These are phyloP conservation scores for Coregonus ussuriensis DNA, from an alignment of 2,797 vertebrate genomes.

Conservation along the genomic window DNA sequence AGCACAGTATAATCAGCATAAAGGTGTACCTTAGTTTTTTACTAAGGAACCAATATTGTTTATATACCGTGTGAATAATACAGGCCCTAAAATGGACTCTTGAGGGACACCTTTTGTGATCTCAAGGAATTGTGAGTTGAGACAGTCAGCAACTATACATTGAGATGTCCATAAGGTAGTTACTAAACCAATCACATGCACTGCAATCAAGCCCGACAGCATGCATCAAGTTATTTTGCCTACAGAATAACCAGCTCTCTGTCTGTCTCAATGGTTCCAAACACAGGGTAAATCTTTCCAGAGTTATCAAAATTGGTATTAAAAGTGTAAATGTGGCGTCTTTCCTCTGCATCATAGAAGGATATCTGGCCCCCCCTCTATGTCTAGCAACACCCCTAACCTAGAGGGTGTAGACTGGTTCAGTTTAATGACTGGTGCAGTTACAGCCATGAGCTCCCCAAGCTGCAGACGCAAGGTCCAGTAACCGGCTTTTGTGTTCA, in stretches of 20 bases:
- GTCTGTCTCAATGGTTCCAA: conserved; percentile 47
- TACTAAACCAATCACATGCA: too few species aligned
- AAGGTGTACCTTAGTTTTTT: too few species aligned
- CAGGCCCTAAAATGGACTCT: too few species aligned
- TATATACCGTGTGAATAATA: too few species aligned
- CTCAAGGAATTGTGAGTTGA: too few species aligned
- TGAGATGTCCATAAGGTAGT: too few species aligned
- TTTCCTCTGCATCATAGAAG: conserved; percentile 41
- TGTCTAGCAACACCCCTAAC: conserved; percentile 43
- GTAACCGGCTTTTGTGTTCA: conserved; percentile 40
- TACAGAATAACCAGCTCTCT: conserved; percentile 23
- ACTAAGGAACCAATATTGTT: too few species aligned
- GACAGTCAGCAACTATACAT: too few species aligned
- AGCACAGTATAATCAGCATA: too few species aligned
- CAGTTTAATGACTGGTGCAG: conserved; percentile 19
- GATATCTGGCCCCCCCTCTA: conserved; percentile 40
- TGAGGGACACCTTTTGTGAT: too few species aligned
- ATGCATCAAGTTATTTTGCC: too few species aligned
- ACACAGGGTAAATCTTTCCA: conserved; percentile 38
- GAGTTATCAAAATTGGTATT: conserved; percentile 13
- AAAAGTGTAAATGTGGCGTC: conserved; percentile 44
- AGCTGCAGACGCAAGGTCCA: conserved; percentile 48
- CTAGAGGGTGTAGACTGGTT: conserved; percentile 35
- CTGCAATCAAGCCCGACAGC: too few species aligned
- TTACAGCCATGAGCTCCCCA: conserved; percentile 36